Base-by-base conservation (phyloP, 2,888 invertebrate genomes). In the Lucinisca nassula region DNA sequence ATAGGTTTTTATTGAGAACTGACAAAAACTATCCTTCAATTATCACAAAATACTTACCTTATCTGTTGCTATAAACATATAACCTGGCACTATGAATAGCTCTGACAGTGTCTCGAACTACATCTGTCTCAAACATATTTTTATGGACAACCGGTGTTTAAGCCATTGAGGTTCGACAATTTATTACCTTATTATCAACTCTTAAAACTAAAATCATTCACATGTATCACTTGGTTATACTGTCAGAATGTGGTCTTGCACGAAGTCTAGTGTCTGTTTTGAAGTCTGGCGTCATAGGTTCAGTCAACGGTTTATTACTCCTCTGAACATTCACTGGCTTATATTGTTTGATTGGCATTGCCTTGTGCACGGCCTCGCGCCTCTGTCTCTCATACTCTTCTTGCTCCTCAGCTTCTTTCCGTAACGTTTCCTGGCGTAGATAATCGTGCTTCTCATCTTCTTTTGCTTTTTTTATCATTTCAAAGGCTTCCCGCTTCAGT, bases 381-480 rank as follows among this genome's bases (percentile, higher is more conserved):
- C 96, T 83, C 58, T 95, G 82, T 51, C 92, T 90, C 27, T 94
- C 93, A 14, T 94, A 86, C n/a, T 94, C 94, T 10, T 81, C 91
- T 27, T 89, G 88, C 84, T 95, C 95, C 72, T 95, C 95, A 24
- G 93, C 93, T 67, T 93, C 92, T 67, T 87, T 81, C 27, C 88
- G 87, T 27, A 84, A 80, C 79, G 92, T 91, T 55, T 89, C 88
- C 82, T 93, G 92, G 12, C 92, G 87, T 0, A 96, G 96, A 40
- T 96, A 96, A 83, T 97, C 97, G 90, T 96, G 97, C 88, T 97
- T 97, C 88, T 97, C 97, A 80, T 97, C 97, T 73, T 95, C 94
- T 61, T 91, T 89, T 24, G 92, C 89, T 77, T 95, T 94, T 77
- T 93, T 93, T 70, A 91, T 86, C 85, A 90, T 90, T 79, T 96